Percentiles rank a stretch among this genome's conserved stretches.
These are phyloP conservation scores for Gallinago solitaria DNA, from an alignment of 2,797 vertebrate species.

Conservation along the genomic window DNA sequence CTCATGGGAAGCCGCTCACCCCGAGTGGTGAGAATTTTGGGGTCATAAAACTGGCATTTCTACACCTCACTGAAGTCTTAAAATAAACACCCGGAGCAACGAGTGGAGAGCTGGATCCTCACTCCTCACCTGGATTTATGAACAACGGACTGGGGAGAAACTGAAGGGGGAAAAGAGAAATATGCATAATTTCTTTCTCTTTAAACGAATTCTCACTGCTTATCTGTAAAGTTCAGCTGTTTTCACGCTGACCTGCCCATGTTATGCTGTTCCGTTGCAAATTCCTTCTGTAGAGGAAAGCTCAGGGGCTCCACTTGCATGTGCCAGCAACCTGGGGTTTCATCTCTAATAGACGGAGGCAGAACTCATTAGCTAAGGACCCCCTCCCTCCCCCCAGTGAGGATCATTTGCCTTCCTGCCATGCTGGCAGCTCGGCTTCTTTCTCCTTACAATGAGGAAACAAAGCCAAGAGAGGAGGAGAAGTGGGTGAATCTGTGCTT, in stretches of 20 bases:
- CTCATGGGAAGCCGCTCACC: rapidly evolving
- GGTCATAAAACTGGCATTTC: not conserved
- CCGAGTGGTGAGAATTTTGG: rapidly evolving
- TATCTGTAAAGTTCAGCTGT: conserved; percentile 68
- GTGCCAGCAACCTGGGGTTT: not conserved
- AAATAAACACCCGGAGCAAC: not conserved
- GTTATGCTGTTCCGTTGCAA: not conserved
- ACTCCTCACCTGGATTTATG: not conserved
- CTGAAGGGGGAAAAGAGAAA: not conserved
- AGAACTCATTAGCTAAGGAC: not conserved
- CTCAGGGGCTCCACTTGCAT: not conserved
- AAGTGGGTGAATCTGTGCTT: not conserved
- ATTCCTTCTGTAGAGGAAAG: not conserved
- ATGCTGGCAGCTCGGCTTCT: not conserved
- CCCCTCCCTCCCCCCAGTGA: not conserved
- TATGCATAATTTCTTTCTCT: not conserved
- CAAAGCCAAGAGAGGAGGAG: conserved; percentile 1
- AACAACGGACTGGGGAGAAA: not conserved
- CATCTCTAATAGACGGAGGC: not conserved
- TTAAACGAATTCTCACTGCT: conserved; percentile 22
- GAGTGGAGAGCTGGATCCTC: conserved; percentile 11
- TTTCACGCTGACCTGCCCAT: conserved; percentile 19
- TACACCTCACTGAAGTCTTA: not conserved
- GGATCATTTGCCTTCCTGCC: not conserved
- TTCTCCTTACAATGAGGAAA: not conserved